phyloP scores from a whole-genome alignment of 2,797 vertebrate genomes.

The Triplophysa yarkandensis region DNA sequence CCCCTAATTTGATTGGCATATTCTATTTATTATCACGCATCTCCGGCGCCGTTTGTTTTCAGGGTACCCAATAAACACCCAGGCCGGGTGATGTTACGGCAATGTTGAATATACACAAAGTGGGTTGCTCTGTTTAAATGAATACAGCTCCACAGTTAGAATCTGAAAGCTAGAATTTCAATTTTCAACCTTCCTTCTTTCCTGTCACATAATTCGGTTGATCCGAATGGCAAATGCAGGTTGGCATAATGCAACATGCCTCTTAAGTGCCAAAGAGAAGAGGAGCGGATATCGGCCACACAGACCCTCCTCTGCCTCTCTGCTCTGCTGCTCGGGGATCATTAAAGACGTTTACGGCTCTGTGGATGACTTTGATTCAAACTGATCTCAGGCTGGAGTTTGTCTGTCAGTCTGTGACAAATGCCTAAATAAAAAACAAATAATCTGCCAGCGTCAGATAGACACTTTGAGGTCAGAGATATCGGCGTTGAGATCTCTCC shows the following conservation, averaged over 20 bases:
- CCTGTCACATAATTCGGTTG: conserved; percentile 62
- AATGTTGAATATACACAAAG: conserved; percentile 69
- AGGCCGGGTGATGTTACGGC: conserved; percentile 46
- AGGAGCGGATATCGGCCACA: conserved; percentile 20
- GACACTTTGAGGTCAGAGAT: conserved; percentile 31
- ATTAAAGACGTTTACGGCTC: conserved; percentile 48
- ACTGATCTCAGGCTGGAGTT: conserved; percentile 47
- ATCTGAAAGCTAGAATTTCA: conserved; percentile 58
- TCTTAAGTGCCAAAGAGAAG: conserved; percentile 36
- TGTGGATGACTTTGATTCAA: conserved; percentile 44
- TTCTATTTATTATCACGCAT: conserved; percentile 76
- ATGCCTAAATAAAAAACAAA: conserved; percentile 55
- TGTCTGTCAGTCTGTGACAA: conserved; percentile 53
- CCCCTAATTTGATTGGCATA: conserved; percentile 75
- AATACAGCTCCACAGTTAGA: conserved; percentile 52
- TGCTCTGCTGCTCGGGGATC: conserved; percentile 33
- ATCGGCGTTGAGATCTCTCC: conserved; percentile 13
- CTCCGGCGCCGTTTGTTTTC: conserved; percentile 64
- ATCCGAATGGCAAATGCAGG: conserved; percentile 52
- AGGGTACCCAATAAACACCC: conserved; percentile 65
- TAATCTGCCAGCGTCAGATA: conserved; percentile 24
- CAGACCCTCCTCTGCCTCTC: conserved; percentile 15
- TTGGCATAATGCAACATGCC: conserved; percentile 45
- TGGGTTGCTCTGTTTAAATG: conserved; percentile 59
- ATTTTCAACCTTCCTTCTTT: conserved; percentile 57